phyloP scores from a whole-genome alignment of 2,797 vertebrate species.

The Coregonus sp. region DNA sequence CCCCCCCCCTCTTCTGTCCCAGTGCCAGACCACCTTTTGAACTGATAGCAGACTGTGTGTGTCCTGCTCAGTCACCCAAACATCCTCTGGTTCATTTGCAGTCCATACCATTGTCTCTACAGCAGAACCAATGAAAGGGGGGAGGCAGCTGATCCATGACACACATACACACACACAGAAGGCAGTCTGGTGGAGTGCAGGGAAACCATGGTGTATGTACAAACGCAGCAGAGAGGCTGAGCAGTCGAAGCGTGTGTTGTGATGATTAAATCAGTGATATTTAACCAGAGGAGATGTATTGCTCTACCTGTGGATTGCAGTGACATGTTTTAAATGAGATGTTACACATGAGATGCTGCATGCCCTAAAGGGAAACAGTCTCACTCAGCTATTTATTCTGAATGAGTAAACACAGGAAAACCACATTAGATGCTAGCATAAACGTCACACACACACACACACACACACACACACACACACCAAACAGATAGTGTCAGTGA shows the following conservation, averaged over 20 bases:
- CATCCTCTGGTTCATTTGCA: conserved; percentile 71
- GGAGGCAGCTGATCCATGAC: conserved; percentile 65
- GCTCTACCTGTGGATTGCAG: conserved; percentile 51
- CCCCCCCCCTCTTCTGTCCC: too few relatives aligned
- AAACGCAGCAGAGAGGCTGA: conserved; percentile 28
- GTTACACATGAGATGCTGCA: conserved; percentile 68
- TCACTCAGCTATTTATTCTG: conserved; percentile 62
- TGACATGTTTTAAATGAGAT: conserved; percentile 72
- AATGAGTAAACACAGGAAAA: conserved; percentile 51
- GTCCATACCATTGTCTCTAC: conserved; percentile 63
- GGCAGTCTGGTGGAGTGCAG: conserved; percentile 57
- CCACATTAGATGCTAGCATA: conserved; percentile 40
- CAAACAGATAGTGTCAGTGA: too few relatives aligned
- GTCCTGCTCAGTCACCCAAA: conserved; percentile 64
- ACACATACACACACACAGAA: conserved; percentile 3
- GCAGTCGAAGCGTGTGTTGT: conserved; percentile 47
- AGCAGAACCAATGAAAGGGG: conserved; percentile 60
- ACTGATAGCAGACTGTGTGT: too few relatives aligned
- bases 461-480: neutral
- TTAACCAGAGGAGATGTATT: conserved; percentile 66
- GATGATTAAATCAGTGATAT: conserved; percentile 74
- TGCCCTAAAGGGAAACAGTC: conserved; percentile 56
- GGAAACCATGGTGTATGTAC: conserved; percentile 55
- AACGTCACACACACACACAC: conserved; percentile 14
- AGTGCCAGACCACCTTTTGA: too few relatives aligned